Evolutionary conservation across 1,140 invertebrate species (phyloP).

Genomic region (Drosophila lini): DNA sequence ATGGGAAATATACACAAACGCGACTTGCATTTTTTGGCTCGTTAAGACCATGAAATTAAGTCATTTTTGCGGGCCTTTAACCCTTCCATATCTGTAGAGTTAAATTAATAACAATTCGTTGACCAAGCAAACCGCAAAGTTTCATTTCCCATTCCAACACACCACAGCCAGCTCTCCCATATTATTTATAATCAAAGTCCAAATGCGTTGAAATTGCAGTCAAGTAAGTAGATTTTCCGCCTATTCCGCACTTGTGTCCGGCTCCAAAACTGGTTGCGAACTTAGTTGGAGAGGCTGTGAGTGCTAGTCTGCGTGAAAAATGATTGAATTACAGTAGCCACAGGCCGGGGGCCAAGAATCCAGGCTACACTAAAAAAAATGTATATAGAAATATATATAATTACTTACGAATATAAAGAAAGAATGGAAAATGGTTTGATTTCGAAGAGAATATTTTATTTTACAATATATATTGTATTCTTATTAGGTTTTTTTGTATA

Average conservation of each 20-base stretch:
- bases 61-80: slow-evolving; percentile 21
- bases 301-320: slow-evolving; percentile 47
- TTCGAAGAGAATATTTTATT: background rate
- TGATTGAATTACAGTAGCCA: slow-evolving; percentile 65
- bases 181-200: slow-evolving; percentile 60
- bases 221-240: slow-evolving; percentile 22
- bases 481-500: background rate
- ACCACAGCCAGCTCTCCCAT: slow-evolving; percentile 14
- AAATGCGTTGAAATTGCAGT: slow-evolving; percentile 55
- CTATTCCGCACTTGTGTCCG: slow-evolving; percentile 13
- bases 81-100: background rate
- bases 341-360: slow-evolving; percentile 9
- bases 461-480: background rate
- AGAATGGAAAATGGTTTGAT: background rate
- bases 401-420: background rate
- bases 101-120: slow-evolving; percentile 32
- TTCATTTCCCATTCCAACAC: slow-evolving; percentile 14
- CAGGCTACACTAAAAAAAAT: slow-evolving; percentile 1
- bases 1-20: slow-evolving; percentile 17
- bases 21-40: slow-evolving; percentile 11
- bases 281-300: slow-evolving; percentile 29
- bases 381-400: background rate
- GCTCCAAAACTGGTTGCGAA: slow-evolving; percentile 47
- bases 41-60: slow-evolving; percentile 23
- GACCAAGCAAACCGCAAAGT: slow-evolving; percentile 17